Percentiles rank a stretch among this genome's conserved stretches.
Conservation (phyloP, 2,888 invertebrate species). For the Sphaerolaimus hirsutus region DNA sequence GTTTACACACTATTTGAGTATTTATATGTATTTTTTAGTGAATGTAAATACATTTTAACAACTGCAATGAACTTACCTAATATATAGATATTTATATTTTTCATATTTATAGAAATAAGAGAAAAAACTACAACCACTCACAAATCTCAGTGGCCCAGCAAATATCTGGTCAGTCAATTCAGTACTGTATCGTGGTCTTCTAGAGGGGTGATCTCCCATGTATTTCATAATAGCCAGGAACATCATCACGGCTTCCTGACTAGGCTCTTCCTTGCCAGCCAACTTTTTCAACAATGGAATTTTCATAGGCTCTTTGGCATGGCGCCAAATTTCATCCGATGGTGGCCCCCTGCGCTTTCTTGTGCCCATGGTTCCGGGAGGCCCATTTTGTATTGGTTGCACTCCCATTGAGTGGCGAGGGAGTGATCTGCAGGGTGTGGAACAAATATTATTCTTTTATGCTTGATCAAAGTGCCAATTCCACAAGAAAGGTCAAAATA, state of each 20-base stretch:
- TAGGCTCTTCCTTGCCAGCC: conserved; percentile 44
- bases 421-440: not conserved
- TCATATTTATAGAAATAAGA: not conserved
- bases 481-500: no score
- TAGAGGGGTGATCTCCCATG: conserved; percentile 91
- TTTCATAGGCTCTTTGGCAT: conserved; percentile 66
- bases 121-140: conserved; percentile 23
- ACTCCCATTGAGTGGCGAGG: no score
- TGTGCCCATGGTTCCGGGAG: not conserved
- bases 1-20: no score
- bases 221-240: conserved; percentile 45
- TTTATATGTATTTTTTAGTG: no score
- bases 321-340: conserved; percentile 77
- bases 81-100: no score
- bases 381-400: no score
- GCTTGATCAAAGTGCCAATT: no score
- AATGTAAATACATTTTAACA: no score
- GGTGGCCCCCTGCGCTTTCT: conserved; percentile 25
- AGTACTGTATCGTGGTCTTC: conserved; percentile 68
- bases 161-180: conserved; percentile 95
- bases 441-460: not conserved
- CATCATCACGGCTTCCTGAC: conserved; percentile 27
- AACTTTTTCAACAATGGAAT: conserved; percentile 75
- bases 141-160: conserved; percentile 78
- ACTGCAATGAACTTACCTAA: no score